Evolutionary conservation across 2,888 invertebrate genomes (phyloP), one percentile per base, ranked within the genome.

Genomic region (Colletes collaris): DNA sequence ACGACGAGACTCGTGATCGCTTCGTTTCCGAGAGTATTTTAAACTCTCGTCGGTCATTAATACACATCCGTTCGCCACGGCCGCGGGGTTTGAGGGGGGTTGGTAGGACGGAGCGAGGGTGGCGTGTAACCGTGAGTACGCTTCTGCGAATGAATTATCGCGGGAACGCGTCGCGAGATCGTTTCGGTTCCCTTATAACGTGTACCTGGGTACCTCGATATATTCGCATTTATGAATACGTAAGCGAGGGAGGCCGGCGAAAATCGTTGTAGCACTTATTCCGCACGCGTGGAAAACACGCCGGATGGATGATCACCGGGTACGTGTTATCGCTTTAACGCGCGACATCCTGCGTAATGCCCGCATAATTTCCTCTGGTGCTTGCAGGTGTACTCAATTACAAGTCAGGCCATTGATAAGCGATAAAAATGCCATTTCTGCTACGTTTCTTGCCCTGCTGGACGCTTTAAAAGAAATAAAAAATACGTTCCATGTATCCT

Each of bases 11-110:
- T 13, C 52, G 67, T 67, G 62, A 70, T 82, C 76, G 76, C 64
- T 74, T 74, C 76, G 81, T 79, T 85, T 83, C 64, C 83, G 76
- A 73, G 84, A 85, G 86, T 88, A 89, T 89, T 90, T 90, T 88
- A 86, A 89, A 90, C 88, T 86, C 88, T 82, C 85, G 81, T 64
- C 80, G 84, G 83, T 88, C 89, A 89, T 90, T 90, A 89, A 90
- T 89, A 89, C 82, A 84, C 87, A 84, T 85, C 82, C 84, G 78
- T 74, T 71, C 44, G 80, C 8, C 13, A 40, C 10, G 40, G 16
- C 7, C 10, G 56, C 10, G 40, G 40, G 5, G 63, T 10, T 10
- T 16, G 16, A 50, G 62, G 49, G 19, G 6, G 49, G 19, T n/a
- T 10, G 55, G 13, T 13, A n/a, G 49, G 49, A 53, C 53, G 35